A percentile compares a stretch with the other conserved stretches of the same genome.
Evolutionary conservation across 2,888 invertebrate species (phyloP).

Genomic region (Coremacera marginata): DNA sequence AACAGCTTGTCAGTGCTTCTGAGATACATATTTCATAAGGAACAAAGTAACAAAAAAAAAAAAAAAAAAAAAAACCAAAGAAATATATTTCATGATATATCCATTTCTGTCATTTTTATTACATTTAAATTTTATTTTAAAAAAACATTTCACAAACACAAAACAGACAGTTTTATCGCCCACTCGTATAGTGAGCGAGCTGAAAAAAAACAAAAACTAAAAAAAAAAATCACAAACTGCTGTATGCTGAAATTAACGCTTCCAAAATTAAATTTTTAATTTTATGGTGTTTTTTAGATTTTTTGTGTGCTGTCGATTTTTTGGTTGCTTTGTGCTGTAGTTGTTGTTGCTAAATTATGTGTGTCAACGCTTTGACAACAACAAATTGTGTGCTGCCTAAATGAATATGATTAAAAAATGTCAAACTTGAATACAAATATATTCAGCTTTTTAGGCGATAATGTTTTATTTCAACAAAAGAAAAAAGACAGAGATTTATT

Average conservation of each 20-base stretch:
- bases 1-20: not conserved
- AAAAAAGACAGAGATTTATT: too few species aligned
- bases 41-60: not conserved
- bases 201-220: too few species aligned
- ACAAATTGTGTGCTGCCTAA: too few species aligned
- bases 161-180: not conserved
- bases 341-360: conserved; percentile 13
- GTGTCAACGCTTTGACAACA: not conserved
- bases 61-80: not conserved
- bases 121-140: conserved; percentile 40
- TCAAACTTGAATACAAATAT: too few species aligned
- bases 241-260: not conserved
- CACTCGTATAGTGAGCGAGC: too few species aligned
- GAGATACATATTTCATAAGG: not conserved
- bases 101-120: conserved; percentile 28
- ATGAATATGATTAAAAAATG: too few species aligned
- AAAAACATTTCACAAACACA: conserved; percentile 7
- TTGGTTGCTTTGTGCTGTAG: not conserved
- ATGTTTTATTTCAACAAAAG: not conserved
- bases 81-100: not conserved
- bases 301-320: not conserved
- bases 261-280: not conserved
- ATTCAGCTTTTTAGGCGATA: too few species aligned
- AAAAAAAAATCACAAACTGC: too few species aligned
- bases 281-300: not conserved